A percentile compares a stretch with the other conserved stretches of the same genome.
These are phyloP conservation scores for Monodelphis domestica DNA, from an alignment of 2,797 vertebrate genomes.

Conservation along the genomic window DNA sequence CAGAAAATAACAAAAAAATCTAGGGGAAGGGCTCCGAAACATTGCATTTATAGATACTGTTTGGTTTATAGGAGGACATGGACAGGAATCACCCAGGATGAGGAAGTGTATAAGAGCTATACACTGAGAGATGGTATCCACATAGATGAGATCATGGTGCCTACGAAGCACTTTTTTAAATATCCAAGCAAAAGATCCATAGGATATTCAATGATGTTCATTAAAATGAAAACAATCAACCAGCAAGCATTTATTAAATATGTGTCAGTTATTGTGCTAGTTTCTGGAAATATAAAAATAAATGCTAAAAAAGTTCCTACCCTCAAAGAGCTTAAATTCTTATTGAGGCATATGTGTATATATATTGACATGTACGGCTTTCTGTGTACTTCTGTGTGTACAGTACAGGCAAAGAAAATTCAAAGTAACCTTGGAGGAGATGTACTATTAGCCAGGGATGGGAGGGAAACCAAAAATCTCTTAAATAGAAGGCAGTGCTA, in stretches of 20 bases:
- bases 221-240: not conserved
- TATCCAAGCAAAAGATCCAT: not conserved
- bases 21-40: not conserved
- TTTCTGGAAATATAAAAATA: not conserved
- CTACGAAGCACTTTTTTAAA: slow-evolving; percentile 1
- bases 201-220: not conserved
- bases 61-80: not conserved
- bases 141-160: not conserved
- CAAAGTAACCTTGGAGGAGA: not conserved
- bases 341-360: not conserved
- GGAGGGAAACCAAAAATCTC: not conserved
- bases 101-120: not conserved
- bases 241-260: not conserved
- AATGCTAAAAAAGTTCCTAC: not conserved
- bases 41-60: not conserved
- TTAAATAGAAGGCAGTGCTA: not conserved
- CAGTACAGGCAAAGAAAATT: not conserved
- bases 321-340: not conserved
- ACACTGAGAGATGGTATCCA: not conserved
- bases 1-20: not conserved
- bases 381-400: not conserved
- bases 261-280: not conserved
- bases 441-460: not conserved
- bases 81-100: not conserved
- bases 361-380: not conserved